These are phyloP conservation scores for Drosophila ercepeae DNA, from an alignment of 1,140 invertebrate genomes.

Conservation along the genomic window DNA sequence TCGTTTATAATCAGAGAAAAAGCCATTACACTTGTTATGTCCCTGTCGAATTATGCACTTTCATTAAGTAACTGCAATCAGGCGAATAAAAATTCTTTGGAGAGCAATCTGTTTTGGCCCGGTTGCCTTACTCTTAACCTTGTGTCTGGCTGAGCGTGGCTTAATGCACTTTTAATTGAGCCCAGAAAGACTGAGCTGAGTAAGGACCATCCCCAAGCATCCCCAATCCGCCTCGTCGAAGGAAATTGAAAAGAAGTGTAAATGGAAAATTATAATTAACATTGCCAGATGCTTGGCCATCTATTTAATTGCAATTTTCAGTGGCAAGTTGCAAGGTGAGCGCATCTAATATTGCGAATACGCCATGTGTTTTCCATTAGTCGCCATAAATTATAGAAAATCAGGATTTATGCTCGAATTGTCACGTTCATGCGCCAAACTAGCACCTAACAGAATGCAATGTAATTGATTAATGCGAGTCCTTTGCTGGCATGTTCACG, in stretches of 20 bases:
- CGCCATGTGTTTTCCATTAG: slow-evolving; percentile 71
- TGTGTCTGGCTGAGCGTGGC: slow-evolving; percentile 55
- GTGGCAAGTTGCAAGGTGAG: slow-evolving; percentile 24
- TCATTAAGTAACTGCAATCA: slow-evolving; percentile 79
- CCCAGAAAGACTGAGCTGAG: slow-evolving; percentile 4
- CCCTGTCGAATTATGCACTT: slow-evolving; percentile 63
- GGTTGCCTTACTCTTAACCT: slow-evolving; percentile 52
- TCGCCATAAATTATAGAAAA: slow-evolving; percentile 75
- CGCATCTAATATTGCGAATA: slow-evolving; percentile 52
- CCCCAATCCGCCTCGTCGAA: slow-evolving; percentile 3
- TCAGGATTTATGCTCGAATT: slow-evolving; percentile 72
- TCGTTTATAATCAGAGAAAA: too few species aligned
- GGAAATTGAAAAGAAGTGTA: slow-evolving; percentile 60
- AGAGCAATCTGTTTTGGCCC: slow-evolving; percentile 48
- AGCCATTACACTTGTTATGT: too few species aligned
- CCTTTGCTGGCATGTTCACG: slow-evolving; percentile 32
- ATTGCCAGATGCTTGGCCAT: slow-evolving; percentile 60
- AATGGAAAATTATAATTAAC: slow-evolving; percentile 76
- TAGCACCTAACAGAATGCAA: slow-evolving; percentile 32
- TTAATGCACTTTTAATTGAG: slow-evolving; percentile 81
- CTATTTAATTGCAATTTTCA: slow-evolving; percentile 42
- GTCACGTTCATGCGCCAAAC: slow-evolving; percentile 57
- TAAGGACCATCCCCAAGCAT: neutral
- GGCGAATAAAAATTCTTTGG: slow-evolving; percentile 59
- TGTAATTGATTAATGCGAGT: slow-evolving; percentile 68